Evolutionary conservation across 2,113 vertebrate genomes (phyloP).

Genomic region (Ovis canadensis): DNA sequence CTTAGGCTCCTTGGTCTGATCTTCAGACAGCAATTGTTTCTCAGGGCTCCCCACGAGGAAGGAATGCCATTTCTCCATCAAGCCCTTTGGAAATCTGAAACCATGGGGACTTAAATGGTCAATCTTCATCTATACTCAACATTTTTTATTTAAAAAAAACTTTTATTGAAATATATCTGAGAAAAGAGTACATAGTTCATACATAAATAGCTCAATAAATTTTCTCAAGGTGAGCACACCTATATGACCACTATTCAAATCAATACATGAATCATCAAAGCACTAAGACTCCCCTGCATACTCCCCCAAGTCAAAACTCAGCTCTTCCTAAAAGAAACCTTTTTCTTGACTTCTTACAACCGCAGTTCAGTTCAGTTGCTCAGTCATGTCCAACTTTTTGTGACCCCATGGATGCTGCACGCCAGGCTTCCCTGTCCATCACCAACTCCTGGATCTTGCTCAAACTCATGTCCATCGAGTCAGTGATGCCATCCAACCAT

Average conservation of each 20-base stretch:
- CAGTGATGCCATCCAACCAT: background rate
- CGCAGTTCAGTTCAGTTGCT: background rate
- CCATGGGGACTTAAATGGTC: background rate
- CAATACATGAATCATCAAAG: background rate
- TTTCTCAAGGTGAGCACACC: background rate
- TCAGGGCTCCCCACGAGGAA: background rate
- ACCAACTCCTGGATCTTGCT: background rate
- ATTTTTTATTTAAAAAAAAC: background rate
- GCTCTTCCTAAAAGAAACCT: background rate
- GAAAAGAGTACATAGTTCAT: background rate
- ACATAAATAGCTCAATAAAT: background rate
- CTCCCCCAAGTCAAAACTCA: background rate
- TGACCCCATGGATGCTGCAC: background rate
- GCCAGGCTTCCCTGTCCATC: background rate
- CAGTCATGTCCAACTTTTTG: background rate
- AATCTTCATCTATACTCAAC: background rate
- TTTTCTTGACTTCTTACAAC: background rate
- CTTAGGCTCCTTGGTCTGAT: background rate
- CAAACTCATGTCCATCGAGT: background rate
- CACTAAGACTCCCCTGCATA: background rate
- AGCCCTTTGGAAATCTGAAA: background rate
- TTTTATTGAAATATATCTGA: background rate
- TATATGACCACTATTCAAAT: background rate
- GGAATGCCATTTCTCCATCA: background rate
- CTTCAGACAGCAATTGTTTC: background rate